Base-by-base conservation (phyloP, 2,113 vertebrate species). In the Lepisosteus oculatus region DNA sequence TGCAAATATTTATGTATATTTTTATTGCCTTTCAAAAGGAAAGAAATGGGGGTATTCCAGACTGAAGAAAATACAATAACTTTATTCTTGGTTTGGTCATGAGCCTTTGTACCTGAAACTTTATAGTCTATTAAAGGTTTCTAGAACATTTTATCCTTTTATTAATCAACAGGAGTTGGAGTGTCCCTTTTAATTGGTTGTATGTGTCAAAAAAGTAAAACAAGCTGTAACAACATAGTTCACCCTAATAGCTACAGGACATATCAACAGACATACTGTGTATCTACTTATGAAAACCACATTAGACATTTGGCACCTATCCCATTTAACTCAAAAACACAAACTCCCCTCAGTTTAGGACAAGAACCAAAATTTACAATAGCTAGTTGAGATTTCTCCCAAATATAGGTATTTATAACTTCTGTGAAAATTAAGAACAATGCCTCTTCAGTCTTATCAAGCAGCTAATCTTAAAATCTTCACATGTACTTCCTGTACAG, bases 161-260 rank as follows among this genome's bases (percentile, higher is more conserved):
- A 74, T 64, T 69, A 64, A 54, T 43, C 63, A 61, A 57, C 71
- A 42, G n/a, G 17, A 68, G 29, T 59, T 65, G 63, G 67, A 75
- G 68, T 59, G 68, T 70, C 68, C 68, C 73, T 66, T 70, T 66
- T 61, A 66, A 70, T 75, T 51, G 62, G 62, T 64, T 65, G 13
- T 70, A 61, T 66, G 63, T 70, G 63, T 74, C 8, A 68, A 68
- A 69, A 74, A 67, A 55, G 47, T n/a, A 61, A 45, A 68, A 65
- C 67, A 69, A 69, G 73, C 68, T 65, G 68, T 51, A 74, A 70
- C 73, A 70, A 61, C 55, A 59, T 62, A 43, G 54, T 45, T 70
- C 47, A 70, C n/a, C 61, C 55, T 61, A 57, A 75, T 61, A 70
- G 73, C 73, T 70, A 43, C 59, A 56, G 68, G 68, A 70, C 68